Base-by-base conservation (phyloP, 1,140 invertebrate species). In the Danaus melanippus region DNA sequence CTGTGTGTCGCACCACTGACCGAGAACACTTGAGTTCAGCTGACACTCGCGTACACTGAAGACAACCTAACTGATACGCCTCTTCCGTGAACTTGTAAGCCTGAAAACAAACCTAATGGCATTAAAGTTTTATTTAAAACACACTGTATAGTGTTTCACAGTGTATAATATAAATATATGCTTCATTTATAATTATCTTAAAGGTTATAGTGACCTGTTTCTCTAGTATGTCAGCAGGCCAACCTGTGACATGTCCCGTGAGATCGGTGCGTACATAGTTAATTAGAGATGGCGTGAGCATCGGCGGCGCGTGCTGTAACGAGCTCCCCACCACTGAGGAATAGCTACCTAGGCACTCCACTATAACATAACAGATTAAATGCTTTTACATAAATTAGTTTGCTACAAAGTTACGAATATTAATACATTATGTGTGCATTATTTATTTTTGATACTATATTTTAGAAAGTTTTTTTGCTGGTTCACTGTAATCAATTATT, bases 1-100 rank as follows among this genome's bases (percentile, higher is more conserved):
- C 97, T 40, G 96, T 96, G 73, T 97, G 91, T 71, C 97, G 92
- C 62, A 98, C 97, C 75, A 97, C 89, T 63, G 96, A 97, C 63
- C 97, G 91, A 63, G 96, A 95, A 86, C 95, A 96, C 88, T 98
- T 98, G 58, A 98, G 89, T 77, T 98, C 96, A 40, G 96, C 93
- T 49, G 96, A 98, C 64, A 98, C 96, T 87, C 95, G 92, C 64
- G 96, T 97, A 89, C 94, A 96, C 76, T 84, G 80, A 50, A 86
- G 57, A 52, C 79, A 84, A 8, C 80, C 75, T 54, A 83, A 54
- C 56, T 84, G 79, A 54, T 84, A 83, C 41, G 83, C 83, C 53
- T 86, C 83, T 57, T 86, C 83, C 6, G 71, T 80, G 57, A 76
- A 86, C 50, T 86, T 86, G 54, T 79, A 77, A 6, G 83, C 79